Conservation (phyloP, 2,888 invertebrate genomes). For the Dryococelus australis region DNA sequence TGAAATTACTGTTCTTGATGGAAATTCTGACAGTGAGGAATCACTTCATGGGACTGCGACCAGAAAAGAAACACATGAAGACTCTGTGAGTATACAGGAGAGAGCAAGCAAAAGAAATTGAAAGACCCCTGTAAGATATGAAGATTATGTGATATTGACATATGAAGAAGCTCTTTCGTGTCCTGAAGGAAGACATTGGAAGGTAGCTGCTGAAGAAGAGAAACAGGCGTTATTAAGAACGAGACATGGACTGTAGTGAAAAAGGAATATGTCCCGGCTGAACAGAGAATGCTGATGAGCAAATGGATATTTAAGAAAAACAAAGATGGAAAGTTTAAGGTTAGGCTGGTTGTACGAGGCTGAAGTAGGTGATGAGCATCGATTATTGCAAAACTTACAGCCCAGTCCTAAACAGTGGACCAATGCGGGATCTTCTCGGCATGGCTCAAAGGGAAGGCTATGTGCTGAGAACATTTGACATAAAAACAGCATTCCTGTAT, state of each 20-base stretch:
- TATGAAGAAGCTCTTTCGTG: background rate
- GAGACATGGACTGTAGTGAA: background rate
- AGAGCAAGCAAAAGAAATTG: background rate
- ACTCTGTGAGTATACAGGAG: background rate
- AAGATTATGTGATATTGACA: conserved; percentile 1
- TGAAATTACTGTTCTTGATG: background rate
- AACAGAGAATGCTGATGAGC: background rate
- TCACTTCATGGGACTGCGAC: background rate
- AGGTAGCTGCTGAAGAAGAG: background rate
- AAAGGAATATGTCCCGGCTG: background rate
- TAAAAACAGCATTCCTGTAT: background rate
- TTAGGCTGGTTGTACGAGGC: background rate
- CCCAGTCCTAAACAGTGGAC: background rate
- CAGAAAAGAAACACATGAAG: background rate
- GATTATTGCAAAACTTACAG: background rate
- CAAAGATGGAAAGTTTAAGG: background rate
- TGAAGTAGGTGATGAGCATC: background rate
- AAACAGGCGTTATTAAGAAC: background rate
- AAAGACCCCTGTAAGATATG: background rate
- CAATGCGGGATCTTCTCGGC: background rate
- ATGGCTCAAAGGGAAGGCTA: background rate
- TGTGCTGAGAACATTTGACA: background rate
- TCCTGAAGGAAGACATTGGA: background rate
- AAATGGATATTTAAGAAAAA: background rate
- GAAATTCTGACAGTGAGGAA: background rate